These are phyloP conservation scores for Crossaster papposus DNA, from an alignment of 53 echinoderm and acorn worm species.

Conservation along the genomic window DNA sequence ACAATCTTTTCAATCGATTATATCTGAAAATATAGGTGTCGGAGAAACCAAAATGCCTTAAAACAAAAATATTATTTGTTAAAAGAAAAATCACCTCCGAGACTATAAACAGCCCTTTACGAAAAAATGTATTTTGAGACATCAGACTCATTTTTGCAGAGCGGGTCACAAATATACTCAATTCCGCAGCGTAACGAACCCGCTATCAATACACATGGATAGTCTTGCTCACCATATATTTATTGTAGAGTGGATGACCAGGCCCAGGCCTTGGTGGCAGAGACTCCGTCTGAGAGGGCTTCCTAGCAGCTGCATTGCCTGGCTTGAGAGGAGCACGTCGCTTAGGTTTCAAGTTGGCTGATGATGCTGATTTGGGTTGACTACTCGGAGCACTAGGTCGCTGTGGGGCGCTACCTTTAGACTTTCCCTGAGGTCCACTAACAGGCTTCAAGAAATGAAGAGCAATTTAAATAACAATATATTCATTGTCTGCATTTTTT, in stretches of 20 bases:
- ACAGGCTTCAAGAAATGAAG: slow-evolving; percentile 37
- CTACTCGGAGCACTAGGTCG: slow-evolving; percentile 57
- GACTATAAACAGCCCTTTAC: no score
- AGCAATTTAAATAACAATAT: not conserved
- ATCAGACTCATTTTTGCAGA: no score
- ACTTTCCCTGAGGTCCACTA: slow-evolving; percentile 52
- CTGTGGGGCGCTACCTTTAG: slow-evolving; percentile 61
- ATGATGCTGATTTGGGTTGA: slow-evolving; percentile 27
- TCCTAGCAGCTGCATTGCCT: slow-evolving; percentile 2
- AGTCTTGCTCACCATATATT: slow-evolving; percentile 80
- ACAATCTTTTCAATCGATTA: no score
- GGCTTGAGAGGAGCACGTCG: slow-evolving; percentile 68
- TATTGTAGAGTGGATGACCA: slow-evolving; percentile 86
- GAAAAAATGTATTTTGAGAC: no score
- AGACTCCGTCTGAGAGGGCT: slow-evolving; percentile 39
- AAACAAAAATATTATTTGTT: no score
- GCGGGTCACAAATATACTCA: no score
- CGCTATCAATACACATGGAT: not conserved
- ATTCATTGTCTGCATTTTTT: not conserved
- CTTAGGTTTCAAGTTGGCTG: slow-evolving; percentile 65
- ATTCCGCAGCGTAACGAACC: not conserved
- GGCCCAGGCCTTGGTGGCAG: slow-evolving; percentile 96
- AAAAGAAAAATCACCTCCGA: no score
- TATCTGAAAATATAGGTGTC: no score
- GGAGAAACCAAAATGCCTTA: no score